A percentile compares a stretch with the other conserved stretches of the same genome.
phyloP scores from a whole-genome alignment of 2,888 invertebrate species.

The Tipula confusa region DNA sequence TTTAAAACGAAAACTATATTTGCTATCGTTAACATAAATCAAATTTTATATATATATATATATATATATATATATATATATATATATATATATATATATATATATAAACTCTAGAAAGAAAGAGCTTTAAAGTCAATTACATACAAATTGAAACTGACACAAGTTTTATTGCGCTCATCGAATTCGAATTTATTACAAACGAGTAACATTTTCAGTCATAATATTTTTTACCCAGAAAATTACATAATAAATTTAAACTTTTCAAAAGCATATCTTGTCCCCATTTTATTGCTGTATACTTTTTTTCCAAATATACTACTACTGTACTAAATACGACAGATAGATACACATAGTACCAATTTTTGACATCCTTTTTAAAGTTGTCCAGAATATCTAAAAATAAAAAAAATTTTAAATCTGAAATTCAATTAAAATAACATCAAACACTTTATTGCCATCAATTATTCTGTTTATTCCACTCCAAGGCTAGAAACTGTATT shows the following conservation, averaged over 20 bases:
- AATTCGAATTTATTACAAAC: not conserved
- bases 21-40: not conserved
- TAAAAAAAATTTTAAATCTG: not conserved
- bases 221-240: not conserved
- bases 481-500: not conserved
- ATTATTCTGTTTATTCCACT: constrained; percentile 7
- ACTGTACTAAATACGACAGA: no score
- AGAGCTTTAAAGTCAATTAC: constrained; percentile 12
- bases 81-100: not conserved
- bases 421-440: constrained; percentile 25
- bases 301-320: not conserved
- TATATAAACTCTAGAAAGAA: not conserved
- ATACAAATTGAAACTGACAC: not conserved
- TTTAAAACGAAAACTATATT: not conserved
- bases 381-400: constrained; percentile 25
- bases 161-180: not conserved
- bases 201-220: not conserved
- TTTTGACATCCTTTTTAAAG: not conserved
- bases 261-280: not conserved
- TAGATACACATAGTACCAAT: not conserved
- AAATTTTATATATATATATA: not conserved
- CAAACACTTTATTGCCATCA: constrained; percentile 12
- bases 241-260: not conserved
- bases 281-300: no score
- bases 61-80: not conserved